Evolutionary conservation across 1,140 invertebrate species (phyloP).

Genomic region (Phortica variegata): DNA sequence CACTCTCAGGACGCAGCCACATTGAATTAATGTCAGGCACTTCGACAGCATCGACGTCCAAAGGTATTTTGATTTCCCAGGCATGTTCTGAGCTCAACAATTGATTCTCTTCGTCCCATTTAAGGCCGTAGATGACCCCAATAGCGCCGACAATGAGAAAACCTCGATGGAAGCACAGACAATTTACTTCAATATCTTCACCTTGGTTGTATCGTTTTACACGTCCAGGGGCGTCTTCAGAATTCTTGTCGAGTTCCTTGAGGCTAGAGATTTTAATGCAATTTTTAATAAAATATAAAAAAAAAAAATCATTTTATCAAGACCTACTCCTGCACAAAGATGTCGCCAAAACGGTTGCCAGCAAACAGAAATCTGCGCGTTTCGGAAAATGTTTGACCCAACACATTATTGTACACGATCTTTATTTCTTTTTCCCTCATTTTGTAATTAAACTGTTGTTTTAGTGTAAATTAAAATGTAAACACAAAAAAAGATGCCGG

Average conservation of each 20-base stretch:
- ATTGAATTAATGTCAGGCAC: slow-evolving; percentile 77
- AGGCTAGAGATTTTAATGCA: slow-evolving; percentile 1
- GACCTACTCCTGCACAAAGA: slow-evolving; percentile 81
- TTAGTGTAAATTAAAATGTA: no score
- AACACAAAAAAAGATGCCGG: no score
- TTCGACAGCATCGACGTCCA: slow-evolving; percentile 67
- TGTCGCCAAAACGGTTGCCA: slow-evolving; percentile 81
- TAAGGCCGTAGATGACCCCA: slow-evolving; percentile 67
- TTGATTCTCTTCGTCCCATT: slow-evolving; percentile 66
- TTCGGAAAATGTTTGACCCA: slow-evolving; percentile 77
- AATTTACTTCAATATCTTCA: slow-evolving; percentile 61
- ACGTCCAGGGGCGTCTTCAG: slow-evolving; percentile 33
- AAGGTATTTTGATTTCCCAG: slow-evolving; percentile 73
- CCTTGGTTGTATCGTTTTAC: slow-evolving; percentile 27
- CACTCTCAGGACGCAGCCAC: slow-evolving; percentile 60
- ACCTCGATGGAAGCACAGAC: slow-evolving; percentile 69
- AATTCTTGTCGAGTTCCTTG: slow-evolving; percentile 28
- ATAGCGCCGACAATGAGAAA: slow-evolving; percentile 74
- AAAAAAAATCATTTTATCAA: not conserved
- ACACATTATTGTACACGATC: slow-evolving; percentile 73
- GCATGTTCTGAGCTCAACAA: slow-evolving; percentile 55
- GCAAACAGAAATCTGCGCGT: slow-evolving; percentile 79
- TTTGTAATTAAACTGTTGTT: no score
- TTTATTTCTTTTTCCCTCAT: slow-evolving; percentile 58
- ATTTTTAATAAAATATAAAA: slow-evolving; percentile 2